Conservation (phyloP, 2,797 vertebrate genomes). For the Anisognathus igniventris region DNA sequence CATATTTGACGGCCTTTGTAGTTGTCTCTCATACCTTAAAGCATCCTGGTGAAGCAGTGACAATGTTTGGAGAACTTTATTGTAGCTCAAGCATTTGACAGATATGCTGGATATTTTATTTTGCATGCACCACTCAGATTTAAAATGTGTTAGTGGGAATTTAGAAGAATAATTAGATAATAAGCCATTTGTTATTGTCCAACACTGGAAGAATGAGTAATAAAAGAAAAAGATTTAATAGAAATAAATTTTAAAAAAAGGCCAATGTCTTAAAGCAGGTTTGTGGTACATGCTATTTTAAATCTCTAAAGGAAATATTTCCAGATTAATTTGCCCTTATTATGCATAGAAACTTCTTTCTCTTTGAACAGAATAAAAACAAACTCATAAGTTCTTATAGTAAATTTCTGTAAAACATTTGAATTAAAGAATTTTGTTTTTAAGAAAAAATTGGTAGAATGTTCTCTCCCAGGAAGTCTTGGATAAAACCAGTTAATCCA, state of each 20-base stretch:
- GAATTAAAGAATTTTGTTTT: background rate
- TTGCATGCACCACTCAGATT: background rate
- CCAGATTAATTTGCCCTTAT: background rate
- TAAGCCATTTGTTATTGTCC: background rate
- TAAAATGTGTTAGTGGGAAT: background rate
- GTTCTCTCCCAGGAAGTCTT: background rate
- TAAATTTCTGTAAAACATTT: background rate
- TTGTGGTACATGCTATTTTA: background rate
- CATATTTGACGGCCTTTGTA: background rate
- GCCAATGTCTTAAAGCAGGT: background rate
- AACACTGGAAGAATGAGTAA: rapidly evolving
- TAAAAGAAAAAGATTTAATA: background rate
- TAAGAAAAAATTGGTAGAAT: background rate
- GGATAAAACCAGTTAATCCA: background rate
- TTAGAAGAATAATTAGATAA: background rate
- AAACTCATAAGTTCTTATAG: background rate
- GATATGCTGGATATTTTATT: rapidly evolving
- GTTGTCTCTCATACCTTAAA: background rate
- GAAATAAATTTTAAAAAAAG: background rate
- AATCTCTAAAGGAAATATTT: background rate
- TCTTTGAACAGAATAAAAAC: background rate
- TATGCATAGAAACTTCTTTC: background rate
- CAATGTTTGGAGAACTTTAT: background rate
- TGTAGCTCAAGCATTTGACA: background rate
- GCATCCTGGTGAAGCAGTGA: background rate